phyloP scores from a whole-genome alignment of 2,113 vertebrate genomes.

The Chionomys nivalis region DNA sequence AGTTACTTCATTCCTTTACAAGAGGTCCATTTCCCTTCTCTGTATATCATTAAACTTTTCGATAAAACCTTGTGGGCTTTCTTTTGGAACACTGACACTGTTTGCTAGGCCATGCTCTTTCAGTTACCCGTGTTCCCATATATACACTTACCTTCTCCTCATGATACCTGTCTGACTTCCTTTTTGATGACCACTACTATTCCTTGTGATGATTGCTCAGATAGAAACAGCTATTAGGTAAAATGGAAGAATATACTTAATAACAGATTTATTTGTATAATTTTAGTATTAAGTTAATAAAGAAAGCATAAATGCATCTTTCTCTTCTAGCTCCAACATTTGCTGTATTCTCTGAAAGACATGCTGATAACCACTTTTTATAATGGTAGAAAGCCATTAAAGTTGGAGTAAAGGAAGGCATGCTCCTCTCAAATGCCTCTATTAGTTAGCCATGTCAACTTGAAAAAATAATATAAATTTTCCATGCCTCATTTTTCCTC shows the following conservation, averaged over 20 bases:
- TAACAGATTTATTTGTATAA: not conserved
- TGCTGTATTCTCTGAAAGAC: constrained; percentile 23
- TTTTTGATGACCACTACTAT: constrained; percentile 14
- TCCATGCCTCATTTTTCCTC: constrained; percentile 43
- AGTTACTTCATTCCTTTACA: not conserved
- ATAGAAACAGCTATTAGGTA: not conserved
- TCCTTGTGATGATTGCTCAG: constrained; percentile 14
- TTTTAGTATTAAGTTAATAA: constrained; percentile 42
- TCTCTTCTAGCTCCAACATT: not conserved
- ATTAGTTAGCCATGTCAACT: not conserved
- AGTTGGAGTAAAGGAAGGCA: not conserved
- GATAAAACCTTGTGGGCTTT: not conserved
- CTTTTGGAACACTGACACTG: not conserved
- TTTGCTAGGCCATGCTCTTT: not conserved
- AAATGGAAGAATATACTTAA: constrained; percentile 7
- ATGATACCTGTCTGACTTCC: not conserved
- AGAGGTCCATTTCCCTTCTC: not conserved
- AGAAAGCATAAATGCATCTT: not conserved
- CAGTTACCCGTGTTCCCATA: not conserved
- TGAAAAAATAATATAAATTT: constrained; percentile 60
- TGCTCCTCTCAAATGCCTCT: constrained; percentile 2
- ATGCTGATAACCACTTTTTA: not conserved
- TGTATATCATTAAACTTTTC: not conserved
- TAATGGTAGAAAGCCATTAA: constrained; percentile 14
- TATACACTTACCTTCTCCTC: not conserved